phyloP scores from a whole-genome alignment of 2,888 invertebrate species.

The Tortrix viridana region DNA sequence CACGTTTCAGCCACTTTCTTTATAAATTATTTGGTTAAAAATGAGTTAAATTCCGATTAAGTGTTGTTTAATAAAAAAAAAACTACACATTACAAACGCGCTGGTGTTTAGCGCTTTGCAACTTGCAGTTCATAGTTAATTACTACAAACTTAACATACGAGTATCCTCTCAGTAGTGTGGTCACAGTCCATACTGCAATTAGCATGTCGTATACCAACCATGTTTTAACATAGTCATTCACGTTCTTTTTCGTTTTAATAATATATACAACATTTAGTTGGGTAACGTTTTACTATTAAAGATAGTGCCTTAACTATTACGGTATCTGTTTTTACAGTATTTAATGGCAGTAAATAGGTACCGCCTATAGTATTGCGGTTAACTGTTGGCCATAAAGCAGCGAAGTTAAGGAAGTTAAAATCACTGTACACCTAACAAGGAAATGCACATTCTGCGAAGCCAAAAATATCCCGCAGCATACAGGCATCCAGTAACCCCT shows the following conservation, averaged over 20 bases:
- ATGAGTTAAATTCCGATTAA: too few species aligned
- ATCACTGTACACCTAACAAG: slow-evolving; percentile 54
- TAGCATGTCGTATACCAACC: neutral
- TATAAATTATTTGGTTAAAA: too few species aligned
- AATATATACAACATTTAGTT: neutral
- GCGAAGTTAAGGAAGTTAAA: slow-evolving; percentile 18
- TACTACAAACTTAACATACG: too few species aligned
- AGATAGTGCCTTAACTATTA: slow-evolving; percentile 14
- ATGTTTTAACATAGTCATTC: neutral
- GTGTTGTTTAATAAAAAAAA: too few species aligned
- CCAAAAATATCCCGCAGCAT: slow-evolving; percentile 60
- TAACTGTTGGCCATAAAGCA: slow-evolving; percentile 30
- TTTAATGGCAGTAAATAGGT: slow-evolving; percentile 18
- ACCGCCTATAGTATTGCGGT: slow-evolving; percentile 11
- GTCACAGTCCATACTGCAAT: neutral
- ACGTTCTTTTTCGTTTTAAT: neutral
- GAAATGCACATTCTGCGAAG: slow-evolving; percentile 63
- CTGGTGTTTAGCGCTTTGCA: too few species aligned
- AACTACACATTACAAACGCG: too few species aligned
- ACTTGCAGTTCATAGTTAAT: too few species aligned
- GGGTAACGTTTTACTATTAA: neutral
- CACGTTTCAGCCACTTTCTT: neutral
- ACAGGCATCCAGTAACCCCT: slow-evolving; percentile 20
- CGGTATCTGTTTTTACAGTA: slow-evolving; percentile 29
- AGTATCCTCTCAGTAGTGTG: too few species aligned